phyloP scores from a whole-genome alignment of 2,113 vertebrate species.

The Nycticebus coucang region DNA sequence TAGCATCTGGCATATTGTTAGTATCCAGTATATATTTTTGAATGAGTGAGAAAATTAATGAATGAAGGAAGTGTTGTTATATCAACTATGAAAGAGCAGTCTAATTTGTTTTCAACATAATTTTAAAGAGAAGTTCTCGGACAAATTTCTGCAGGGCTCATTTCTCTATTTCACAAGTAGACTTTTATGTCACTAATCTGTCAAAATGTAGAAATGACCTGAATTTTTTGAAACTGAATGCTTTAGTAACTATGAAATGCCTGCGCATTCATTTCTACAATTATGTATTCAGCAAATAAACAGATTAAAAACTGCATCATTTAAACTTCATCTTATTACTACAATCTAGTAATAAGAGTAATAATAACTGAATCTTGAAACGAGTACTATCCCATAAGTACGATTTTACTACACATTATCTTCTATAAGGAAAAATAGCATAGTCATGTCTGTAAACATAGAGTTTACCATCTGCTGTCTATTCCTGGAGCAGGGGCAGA shows the following conservation, averaged over 20 bases:
- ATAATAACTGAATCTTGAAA: not conserved
- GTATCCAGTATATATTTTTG: not conserved
- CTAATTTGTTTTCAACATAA: not conserved
- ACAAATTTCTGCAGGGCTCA: not conserved
- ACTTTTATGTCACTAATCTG: not conserved
- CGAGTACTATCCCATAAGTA: not conserved
- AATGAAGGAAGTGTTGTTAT: not conserved
- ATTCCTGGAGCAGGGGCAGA: not conserved
- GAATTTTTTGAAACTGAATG: not conserved
- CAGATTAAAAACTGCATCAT: slow-evolving; percentile 1
- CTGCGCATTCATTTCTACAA: not conserved
- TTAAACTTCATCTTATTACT: not conserved
- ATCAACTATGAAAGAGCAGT: not conserved
- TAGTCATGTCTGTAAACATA: not conserved
- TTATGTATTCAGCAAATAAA: not conserved
- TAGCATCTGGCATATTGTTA: not conserved
- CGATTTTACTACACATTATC: not conserved
- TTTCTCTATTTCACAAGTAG: not conserved
- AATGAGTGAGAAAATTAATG: not conserved
- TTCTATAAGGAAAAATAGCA: not conserved
- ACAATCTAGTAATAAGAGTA: not conserved
- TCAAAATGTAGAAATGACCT: not conserved
- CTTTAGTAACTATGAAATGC: not conserved
- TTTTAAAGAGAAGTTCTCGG: not conserved
- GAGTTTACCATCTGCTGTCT: not conserved